These are phyloP conservation scores for Microtus ochrogaster DNA, from an alignment of 2,113 vertebrate genomes.

Conservation along the genomic window DNA sequence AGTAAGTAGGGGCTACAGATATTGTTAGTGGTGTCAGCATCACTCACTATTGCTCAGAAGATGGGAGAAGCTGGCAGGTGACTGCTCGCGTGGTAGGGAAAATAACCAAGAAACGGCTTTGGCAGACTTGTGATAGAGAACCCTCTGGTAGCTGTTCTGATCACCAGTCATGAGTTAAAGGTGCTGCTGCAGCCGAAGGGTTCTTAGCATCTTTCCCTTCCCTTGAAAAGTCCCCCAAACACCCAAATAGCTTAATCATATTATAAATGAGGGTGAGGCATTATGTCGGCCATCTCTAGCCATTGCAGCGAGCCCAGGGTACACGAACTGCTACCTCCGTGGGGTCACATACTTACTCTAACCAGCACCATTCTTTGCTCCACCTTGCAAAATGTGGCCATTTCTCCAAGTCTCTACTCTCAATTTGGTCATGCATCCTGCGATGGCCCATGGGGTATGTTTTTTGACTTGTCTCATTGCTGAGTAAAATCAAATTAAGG, in stretches of 20 bases:
- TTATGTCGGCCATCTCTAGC: neutral
- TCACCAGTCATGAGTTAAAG: too few species aligned
- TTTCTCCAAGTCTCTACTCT: neutral
- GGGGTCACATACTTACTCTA: neutral
- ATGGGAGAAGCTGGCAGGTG: constrained; percentile 5
- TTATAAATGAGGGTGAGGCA: neutral
- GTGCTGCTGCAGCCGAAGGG: neutral
- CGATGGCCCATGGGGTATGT: neutral
- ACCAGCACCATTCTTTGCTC: neutral
- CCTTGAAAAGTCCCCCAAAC: neutral
- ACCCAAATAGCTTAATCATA: neutral
- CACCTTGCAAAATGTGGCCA: neutral
- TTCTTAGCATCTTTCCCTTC: neutral
- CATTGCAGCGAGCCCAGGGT: neutral
- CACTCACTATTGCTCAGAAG: neutral
- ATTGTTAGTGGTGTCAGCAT: neutral
- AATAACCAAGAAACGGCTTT: neutral
- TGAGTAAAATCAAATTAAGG: neutral
- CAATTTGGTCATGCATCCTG: neutral
- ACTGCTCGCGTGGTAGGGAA: neutral
- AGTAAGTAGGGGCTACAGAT: neutral
- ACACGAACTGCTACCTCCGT: neutral
- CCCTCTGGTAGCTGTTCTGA: neutral
- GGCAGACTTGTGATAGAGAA: neutral
- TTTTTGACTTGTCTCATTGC: neutral